Conservation (phyloP, 2,113 vertebrate species). For the Actenoides hombroni region DNA sequence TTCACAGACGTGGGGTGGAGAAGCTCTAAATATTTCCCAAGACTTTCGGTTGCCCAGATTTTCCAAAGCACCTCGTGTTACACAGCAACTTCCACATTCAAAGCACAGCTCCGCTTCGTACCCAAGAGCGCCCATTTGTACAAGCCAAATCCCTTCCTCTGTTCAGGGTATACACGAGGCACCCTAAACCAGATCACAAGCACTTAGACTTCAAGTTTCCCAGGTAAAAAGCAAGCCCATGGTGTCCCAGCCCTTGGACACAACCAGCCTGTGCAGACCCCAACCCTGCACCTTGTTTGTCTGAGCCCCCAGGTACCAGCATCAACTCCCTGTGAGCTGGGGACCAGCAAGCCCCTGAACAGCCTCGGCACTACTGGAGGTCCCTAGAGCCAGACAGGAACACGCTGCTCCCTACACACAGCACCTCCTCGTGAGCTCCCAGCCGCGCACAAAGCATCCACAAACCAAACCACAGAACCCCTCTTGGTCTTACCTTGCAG, state of each 20-base stretch:
- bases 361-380: fast-evolving
- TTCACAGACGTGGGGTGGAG: fast-evolving
- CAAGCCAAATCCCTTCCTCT: neutral
- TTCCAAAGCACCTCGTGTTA: neutral
- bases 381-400: neutral
- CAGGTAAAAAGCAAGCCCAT: neutral
- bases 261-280: neutral
- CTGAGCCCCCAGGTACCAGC: neutral
- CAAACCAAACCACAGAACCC: neutral
- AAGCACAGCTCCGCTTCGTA: neutral
- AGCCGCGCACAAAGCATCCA: fast-evolving
- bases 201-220: neutral
- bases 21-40: neutral
- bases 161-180: fast-evolving
- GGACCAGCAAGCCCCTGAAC: neutral
- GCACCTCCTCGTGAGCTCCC: neutral
- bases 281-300: neutral
- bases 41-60: neutral
- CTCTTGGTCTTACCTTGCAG: neutral
- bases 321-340: neutral
- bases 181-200: neutral
- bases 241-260: neutral
- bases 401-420: fast-evolving
- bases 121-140: fast-evolving
- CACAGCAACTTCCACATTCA: fast-evolving